phyloP scores from a whole-genome alignment of 1,140 invertebrate genomes.

The Anoplophora glabripennis region DNA sequence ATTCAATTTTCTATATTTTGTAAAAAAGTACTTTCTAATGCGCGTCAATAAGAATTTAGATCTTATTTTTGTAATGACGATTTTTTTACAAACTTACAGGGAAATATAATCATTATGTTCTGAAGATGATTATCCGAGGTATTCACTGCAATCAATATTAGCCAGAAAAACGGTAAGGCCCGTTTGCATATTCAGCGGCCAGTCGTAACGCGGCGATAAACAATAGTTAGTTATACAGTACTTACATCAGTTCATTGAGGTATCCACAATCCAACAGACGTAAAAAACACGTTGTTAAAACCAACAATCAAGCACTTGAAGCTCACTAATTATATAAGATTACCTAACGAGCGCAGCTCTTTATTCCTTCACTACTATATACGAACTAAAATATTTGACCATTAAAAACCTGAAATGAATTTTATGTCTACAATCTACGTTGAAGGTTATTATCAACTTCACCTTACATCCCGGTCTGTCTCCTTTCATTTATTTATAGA shows the following conservation, averaged over 20 bases:
- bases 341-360: conserved; percentile 27
- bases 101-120: too few relatives aligned
- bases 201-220: conserved; percentile 1
- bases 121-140: too few relatives aligned
- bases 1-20: too few relatives aligned
- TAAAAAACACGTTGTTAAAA: conserved; percentile 12
- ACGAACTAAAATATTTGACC: conserved; percentile 40
- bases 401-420: conserved; percentile 42
- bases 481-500: conserved; percentile 37
- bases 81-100: too few relatives aligned
- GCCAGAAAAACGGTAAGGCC: too few relatives aligned
- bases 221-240: conserved; percentile 8
- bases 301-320: conserved; percentile 12
- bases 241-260: conserved; percentile 11
- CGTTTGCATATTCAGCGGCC: too few relatives aligned
- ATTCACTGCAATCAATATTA: too few relatives aligned
- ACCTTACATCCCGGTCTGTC: conserved; percentile 34
- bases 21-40: too few relatives aligned
- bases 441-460: conserved; percentile 42
- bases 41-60: too few relatives aligned
- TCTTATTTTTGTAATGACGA: too few relatives aligned
- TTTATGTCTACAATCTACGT: conserved; percentile 41
- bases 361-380: conserved; percentile 37
- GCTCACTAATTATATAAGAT: conserved; percentile 21
- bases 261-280: conserved; percentile 6